Conservation (phyloP, 2,113 vertebrate genomes). For the Cardinalis cardinalis region DNA sequence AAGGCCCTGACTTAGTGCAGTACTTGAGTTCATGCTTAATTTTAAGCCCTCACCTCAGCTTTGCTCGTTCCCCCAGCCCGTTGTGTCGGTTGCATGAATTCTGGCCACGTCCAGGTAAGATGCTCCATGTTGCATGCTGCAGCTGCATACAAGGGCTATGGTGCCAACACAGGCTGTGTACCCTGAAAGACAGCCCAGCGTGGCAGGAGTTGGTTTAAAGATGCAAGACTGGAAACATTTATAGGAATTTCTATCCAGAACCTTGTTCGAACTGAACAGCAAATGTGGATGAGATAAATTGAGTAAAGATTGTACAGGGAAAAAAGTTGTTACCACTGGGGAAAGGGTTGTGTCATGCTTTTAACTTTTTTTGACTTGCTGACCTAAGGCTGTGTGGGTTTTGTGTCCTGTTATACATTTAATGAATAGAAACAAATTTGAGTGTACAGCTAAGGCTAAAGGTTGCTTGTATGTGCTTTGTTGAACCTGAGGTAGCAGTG, state of each 20-base stretch:
- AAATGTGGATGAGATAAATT: neutral
- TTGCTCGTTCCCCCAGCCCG: neutral
- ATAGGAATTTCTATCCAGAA: neutral
- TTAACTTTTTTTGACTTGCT: neutral
- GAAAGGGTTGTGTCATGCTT: neutral
- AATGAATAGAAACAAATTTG: neutral
- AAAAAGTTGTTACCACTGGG: neutral
- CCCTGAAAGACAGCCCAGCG: neutral
- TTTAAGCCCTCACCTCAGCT: neutral
- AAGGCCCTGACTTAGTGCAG: neutral
- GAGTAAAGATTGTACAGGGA: rapidly evolving
- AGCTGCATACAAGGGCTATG: neutral
- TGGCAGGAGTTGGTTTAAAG: neutral
- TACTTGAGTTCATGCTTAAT: neutral
- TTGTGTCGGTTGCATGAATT: neutral
- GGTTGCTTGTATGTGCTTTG: neutral
- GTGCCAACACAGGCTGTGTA: neutral
- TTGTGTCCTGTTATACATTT: neutral
- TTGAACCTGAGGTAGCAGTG: neutral
- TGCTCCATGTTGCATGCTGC: neutral
- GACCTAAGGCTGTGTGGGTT: neutral
- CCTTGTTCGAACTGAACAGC: neutral
- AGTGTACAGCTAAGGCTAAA: neutral
- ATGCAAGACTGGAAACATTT: neutral
- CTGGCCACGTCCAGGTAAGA: neutral